A percentile compares a stretch with the other conserved stretches of the same genome.
Conservation (phyloP, 2,888 invertebrate genomes). For the Drosophila histrio region DNA sequence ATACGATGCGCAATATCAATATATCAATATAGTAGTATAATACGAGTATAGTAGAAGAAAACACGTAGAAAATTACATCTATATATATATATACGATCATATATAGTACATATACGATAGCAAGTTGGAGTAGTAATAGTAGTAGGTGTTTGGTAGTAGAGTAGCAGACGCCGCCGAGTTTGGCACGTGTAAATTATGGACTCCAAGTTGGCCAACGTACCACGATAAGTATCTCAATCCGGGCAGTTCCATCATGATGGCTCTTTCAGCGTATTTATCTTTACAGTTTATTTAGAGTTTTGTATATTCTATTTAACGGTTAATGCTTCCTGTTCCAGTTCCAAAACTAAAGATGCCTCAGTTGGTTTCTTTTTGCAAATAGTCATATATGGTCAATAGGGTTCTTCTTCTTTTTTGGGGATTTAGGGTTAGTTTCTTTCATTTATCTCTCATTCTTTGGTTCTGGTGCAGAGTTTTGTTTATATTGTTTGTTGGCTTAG, state of each 20-base stretch:
- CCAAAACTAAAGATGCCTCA: slow-evolving; percentile 17
- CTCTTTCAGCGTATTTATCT: slow-evolving; percentile 1
- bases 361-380: slow-evolving; percentile 34
- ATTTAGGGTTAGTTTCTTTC: neutral
- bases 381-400: neutral
- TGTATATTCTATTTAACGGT: slow-evolving; percentile 1
- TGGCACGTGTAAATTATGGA: slow-evolving; percentile 44
- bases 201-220: slow-evolving; percentile 63
- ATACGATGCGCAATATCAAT: slow-evolving; percentile 54
- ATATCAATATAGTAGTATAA: slow-evolving; percentile 38
- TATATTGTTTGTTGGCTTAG: slow-evolving; percentile 71
- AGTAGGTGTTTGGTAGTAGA: slow-evolving; percentile 35
- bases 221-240: slow-evolving; percentile 50
- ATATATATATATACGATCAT: slow-evolving; percentile 23
- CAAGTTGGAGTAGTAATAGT: slow-evolving; percentile 41
- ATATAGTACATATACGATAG: slow-evolving; percentile 53
- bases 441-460: slow-evolving; percentile 1
- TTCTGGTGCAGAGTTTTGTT: slow-evolving; percentile 13
- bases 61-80: slow-evolving; percentile 73
- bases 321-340: slow-evolving; percentile 20
- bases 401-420: slow-evolving; percentile 8
- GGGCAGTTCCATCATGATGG: slow-evolving; percentile 32
- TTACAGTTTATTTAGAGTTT: neutral
- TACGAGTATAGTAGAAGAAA: slow-evolving; percentile 46
- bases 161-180: slow-evolving; percentile 61